Conservation (phyloP, 2,888 invertebrate genomes). For the Orthonevra nobilis region DNA sequence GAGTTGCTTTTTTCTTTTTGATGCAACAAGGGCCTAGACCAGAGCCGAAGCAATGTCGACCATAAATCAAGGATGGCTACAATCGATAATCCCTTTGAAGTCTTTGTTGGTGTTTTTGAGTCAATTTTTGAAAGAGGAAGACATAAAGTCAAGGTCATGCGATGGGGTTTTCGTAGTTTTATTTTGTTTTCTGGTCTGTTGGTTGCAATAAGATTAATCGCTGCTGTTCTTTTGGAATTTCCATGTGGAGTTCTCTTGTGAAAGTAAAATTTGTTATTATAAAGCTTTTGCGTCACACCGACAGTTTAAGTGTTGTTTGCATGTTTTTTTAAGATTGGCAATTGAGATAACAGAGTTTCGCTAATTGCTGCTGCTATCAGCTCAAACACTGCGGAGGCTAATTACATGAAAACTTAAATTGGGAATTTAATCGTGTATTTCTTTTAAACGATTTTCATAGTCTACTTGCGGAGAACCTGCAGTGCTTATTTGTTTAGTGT, state of each 20-base stretch:
- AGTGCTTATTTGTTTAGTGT: not conserved
- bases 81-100: conserved; percentile 24
- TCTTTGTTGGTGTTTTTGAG: not conserved
- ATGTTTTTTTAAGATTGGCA: not conserved
- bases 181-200: too few species aligned
- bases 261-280: too few species aligned
- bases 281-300: too few species aligned
- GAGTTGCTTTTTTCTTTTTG: not conserved
- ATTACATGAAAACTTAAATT: conserved; percentile 17
- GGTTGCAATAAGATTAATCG: conserved; percentile 3
- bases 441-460: conserved; percentile 10
- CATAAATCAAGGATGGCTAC: conserved; percentile 39
- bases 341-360: conserved; percentile 1
- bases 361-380: conserved; percentile 13
- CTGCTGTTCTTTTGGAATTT: not conserved
- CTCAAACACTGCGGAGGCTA: not conserved
- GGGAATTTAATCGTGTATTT: too few species aligned
- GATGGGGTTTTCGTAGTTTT: too few species aligned
- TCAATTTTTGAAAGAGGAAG: not conserved
- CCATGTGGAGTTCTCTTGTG: too few species aligned
- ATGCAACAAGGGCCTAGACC: conserved; percentile 16
- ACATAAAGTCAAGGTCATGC: conserved; percentile 31
- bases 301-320: too few species aligned
- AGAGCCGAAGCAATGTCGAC: conserved; percentile 24
- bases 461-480: not conserved